These are phyloP conservation scores for Microtus obscurus DNA, from an alignment of 2,797 vertebrate species.

Conservation along the genomic window DNA sequence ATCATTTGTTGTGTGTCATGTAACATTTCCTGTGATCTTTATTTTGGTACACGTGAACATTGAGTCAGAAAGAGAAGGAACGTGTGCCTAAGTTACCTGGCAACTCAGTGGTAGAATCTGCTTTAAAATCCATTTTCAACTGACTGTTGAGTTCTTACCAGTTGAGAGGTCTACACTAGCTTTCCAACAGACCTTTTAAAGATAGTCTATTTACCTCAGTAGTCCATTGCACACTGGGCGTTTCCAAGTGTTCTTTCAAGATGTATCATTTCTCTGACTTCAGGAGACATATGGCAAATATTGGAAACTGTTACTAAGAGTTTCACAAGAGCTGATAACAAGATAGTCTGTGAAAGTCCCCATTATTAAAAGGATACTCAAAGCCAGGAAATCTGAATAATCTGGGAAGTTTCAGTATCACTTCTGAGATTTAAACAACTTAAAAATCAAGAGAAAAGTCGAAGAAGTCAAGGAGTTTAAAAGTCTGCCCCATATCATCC, in stretches of 20 bases:
- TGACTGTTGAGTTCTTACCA: neutral
- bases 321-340: neutral
- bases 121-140: neutral
- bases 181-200: neutral
- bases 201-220: neutral
- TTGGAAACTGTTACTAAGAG: neutral
- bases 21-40: neutral
- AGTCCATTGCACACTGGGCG: neutral
- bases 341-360: neutral
- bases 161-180: neutral
- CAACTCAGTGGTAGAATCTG: neutral
- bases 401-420: conserved; percentile 15
- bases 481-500: neutral
- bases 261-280: conserved; percentile 36
- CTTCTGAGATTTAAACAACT: neutral
- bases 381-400: neutral
- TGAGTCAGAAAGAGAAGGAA: neutral
- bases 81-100: neutral
- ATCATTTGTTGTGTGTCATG: conserved; percentile 9
- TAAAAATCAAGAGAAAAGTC: neutral
- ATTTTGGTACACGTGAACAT: neutral
- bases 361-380: neutral
- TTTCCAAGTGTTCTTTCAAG: conserved; percentile 26
- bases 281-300: neutral
- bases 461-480: neutral